Evolutionary conservation across 2,797 vertebrate species (phyloP).

Genomic region (Amniataba percoides): DNA sequence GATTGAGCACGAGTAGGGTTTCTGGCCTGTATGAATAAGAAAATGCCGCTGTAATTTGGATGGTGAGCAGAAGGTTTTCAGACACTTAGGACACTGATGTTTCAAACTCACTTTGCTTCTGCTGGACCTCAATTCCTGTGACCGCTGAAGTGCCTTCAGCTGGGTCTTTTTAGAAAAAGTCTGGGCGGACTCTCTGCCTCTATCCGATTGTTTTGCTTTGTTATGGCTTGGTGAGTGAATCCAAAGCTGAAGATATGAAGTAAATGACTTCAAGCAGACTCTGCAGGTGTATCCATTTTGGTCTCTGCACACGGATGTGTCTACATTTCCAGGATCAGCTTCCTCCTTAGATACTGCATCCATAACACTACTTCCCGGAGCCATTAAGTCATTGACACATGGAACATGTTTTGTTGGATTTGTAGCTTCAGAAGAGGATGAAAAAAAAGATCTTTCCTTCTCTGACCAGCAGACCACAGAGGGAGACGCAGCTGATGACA

Average conservation of each 20-base stretch:
- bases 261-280: conserved; percentile 58
- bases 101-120: conserved; percentile 14
- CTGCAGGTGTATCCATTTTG: conserved; percentile 52
- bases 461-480: background rate
- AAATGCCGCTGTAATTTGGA: conserved; percentile 42
- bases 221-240: conserved; percentile 39
- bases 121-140: background rate
- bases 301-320: conserved; percentile 41
- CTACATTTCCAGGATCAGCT: conserved; percentile 53
- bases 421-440: background rate
- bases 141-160: background rate
- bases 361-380: conserved; percentile 21
- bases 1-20: conserved; percentile 11
- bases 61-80: conserved; percentile 39
- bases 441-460: background rate
- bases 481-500: background rate
- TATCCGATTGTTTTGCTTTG: conserved; percentile 3
- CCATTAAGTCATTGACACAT: background rate
- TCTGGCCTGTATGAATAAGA: conserved; percentile 32
- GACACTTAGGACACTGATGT: conserved; percentile 37
- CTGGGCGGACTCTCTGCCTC: background rate
- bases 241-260: conserved; percentile 53
- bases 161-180: background rate
- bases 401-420: background rate
- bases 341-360: conserved; percentile 46